Percentiles rank a stretch among this genome's conserved stretches.
Conservation (phyloP, 2,888 invertebrate species). For the Oegoconia quadripuncta region DNA sequence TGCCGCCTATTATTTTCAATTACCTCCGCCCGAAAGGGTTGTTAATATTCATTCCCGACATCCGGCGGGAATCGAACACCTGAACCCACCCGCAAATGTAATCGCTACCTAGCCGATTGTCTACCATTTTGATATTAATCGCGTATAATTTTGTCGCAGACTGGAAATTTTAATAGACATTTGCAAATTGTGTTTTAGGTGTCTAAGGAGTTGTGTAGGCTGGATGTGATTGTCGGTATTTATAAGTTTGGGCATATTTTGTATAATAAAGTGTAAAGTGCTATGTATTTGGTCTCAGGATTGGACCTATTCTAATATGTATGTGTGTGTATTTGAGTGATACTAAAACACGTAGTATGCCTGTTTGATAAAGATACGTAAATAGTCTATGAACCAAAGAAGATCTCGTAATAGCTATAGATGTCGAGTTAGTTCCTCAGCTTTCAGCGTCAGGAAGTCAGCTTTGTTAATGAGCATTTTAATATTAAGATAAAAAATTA, state of each 20-base stretch:
- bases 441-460: too few species aligned
- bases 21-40: conserved; percentile 62
- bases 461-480: too few species aligned
- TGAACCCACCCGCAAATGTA: conserved; percentile 29
- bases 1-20: conserved; percentile 71
- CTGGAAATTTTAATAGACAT: conserved; percentile 39
- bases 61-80: conserved; percentile 50
- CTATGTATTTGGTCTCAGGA: too few species aligned
- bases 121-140: conserved; percentile 42
- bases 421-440: too few species aligned
- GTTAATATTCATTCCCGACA: conserved; percentile 70
- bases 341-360: too few species aligned
- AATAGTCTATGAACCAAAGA: too few species aligned
- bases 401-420: too few species aligned
- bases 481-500: too few species aligned
- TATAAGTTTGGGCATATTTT: background rate
- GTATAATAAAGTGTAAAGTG: too few species aligned
- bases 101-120: conserved; percentile 27
- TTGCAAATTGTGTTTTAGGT: conserved; percentile 25
- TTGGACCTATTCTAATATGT: too few species aligned
- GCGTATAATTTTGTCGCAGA: conserved; percentile 47
- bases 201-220: conserved; percentile 20
- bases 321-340: too few species aligned
- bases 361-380: too few species aligned
- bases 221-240: conserved; percentile 1